A percentile compares a stretch with the other conserved stretches of the same genome.
Evolutionary conservation across 2,888 invertebrate genomes (phyloP).

Genomic region (Dryomyza anilis): DNA sequence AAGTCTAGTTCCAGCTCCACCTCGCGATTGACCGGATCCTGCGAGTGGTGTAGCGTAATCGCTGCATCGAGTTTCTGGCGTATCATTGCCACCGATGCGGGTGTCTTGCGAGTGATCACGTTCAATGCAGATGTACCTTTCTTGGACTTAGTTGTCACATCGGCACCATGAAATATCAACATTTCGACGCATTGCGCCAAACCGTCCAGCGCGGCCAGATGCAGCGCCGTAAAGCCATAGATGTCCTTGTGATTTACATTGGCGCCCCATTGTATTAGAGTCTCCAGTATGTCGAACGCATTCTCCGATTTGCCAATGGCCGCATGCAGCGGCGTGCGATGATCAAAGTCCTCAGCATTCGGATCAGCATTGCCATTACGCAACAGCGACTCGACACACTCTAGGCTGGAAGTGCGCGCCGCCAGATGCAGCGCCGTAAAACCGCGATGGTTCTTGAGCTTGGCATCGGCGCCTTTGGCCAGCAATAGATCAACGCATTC

Average conservation of each 20-base stretch:
- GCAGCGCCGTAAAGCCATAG: slow-evolving; percentile 84
- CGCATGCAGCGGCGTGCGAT: slow-evolving; percentile 80
- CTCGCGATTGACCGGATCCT: slow-evolving; percentile 77
- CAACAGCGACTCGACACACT: slow-evolving; percentile 79
- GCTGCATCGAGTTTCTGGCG: slow-evolving; percentile 81
- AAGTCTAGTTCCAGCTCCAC: slow-evolving; percentile 83
- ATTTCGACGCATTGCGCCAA: slow-evolving; percentile 84
- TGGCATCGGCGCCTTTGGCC: slow-evolving; percentile 76
- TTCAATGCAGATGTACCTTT: slow-evolving; percentile 86
- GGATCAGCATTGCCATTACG: slow-evolving; percentile 78
- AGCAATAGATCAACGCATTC: slow-evolving; percentile 79
- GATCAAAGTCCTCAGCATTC: slow-evolving; percentile 80
- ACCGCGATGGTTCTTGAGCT: slow-evolving; percentile 75
- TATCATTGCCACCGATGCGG: slow-evolving; percentile 82
- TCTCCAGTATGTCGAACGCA: slow-evolving; percentile 80
- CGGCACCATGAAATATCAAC: slow-evolving; percentile 82
- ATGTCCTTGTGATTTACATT: slow-evolving; percentile 84
- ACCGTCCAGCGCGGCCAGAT: slow-evolving; percentile 84
- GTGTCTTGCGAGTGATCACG: slow-evolving; percentile 84
- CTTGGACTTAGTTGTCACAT: slow-evolving; percentile 86
- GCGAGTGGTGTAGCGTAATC: slow-evolving; percentile 77
- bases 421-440: slow-evolving; percentile 88
- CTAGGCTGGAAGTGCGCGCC: slow-evolving; percentile 77
- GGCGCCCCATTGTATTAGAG: slow-evolving; percentile 78
- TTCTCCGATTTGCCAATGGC: slow-evolving; percentile 83